phyloP scores from a whole-genome alignment of 2,888 invertebrate genomes.

The Nomada hirtipes region DNA sequence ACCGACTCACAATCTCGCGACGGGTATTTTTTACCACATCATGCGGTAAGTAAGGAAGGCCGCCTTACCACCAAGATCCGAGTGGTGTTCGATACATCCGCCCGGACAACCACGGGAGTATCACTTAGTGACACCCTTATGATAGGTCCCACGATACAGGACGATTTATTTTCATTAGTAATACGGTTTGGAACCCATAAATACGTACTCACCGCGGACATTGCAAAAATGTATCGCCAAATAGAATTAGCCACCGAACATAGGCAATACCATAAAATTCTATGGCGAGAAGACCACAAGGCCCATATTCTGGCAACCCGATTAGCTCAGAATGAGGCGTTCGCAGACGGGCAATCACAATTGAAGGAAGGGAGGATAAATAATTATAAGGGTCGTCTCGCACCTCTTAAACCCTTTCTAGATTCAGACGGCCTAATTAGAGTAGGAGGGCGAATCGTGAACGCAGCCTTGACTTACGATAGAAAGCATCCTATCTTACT shows the following conservation, averaged over 20 bases:
- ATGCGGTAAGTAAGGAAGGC: background rate
- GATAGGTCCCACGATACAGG: background rate
- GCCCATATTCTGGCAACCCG: background rate
- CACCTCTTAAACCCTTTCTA: background rate
- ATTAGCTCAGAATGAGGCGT: background rate
- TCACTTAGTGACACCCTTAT: background rate
- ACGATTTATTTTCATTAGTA: background rate
- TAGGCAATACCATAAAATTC: no score
- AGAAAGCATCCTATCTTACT: background rate
- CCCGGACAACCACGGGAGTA: background rate
- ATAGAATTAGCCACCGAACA: background rate
- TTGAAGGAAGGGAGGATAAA: background rate
- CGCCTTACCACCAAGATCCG: background rate
- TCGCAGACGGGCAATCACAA: background rate
- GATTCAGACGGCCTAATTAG: background rate
- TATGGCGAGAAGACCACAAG: no score
- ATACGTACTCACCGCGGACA: background rate
- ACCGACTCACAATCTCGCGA: background rate
- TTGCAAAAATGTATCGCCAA: background rate
- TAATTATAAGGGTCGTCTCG: background rate
- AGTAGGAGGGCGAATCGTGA: background rate
- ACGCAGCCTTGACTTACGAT: background rate
- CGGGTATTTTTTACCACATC: background rate
- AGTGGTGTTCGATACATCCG: background rate
- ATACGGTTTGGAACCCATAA: background rate